Conservation (phyloP, 2,888 invertebrate genomes). For the Germaria angustata region DNA sequence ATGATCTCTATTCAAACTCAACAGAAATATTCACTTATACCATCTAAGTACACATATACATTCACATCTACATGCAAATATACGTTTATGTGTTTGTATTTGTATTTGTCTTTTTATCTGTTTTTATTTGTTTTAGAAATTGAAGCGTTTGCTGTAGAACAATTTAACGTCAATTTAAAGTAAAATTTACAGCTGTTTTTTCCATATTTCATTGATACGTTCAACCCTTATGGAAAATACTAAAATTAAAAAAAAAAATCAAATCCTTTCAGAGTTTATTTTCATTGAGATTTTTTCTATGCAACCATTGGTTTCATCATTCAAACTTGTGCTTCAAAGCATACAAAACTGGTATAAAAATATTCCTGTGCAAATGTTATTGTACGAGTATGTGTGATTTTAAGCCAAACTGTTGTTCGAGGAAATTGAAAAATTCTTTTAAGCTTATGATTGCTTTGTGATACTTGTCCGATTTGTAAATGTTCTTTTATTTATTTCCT, state of each 20-base stretch:
- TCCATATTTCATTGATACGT: slow-evolving; percentile 1
- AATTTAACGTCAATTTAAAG: slow-evolving; percentile 61
- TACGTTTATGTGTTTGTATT: not conserved
- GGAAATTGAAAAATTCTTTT: slow-evolving; percentile 69
- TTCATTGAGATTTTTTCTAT: not conserved
- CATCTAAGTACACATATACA: not conserved
- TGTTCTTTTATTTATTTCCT: slow-evolving; percentile 27
- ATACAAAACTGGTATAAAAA: not conserved
- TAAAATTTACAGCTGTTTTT: slow-evolving; percentile 37
- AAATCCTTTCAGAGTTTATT: slow-evolving; percentile 29
- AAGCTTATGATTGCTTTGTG: slow-evolving; percentile 68
- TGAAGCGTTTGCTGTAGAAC: slow-evolving; percentile 16
- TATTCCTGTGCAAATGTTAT: not conserved
- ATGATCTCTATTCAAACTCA: slow-evolving; percentile 51
- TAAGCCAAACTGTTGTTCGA: slow-evolving; percentile 51
- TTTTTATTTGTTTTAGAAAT: not conserved
- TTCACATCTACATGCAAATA: not conserved
- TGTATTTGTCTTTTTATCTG: not conserved
- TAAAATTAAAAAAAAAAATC: slow-evolving; percentile 41
- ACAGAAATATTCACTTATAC: slow-evolving; percentile 21
- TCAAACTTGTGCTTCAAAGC: not conserved
- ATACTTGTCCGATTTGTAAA: slow-evolving; percentile 47
- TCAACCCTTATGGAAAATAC: slow-evolving; percentile 29
- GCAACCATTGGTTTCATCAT: not conserved
- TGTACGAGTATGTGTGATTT: not conserved